phyloP scores from a whole-genome alignment of 2,113 vertebrate species.

The Indicator indicator region DNA sequence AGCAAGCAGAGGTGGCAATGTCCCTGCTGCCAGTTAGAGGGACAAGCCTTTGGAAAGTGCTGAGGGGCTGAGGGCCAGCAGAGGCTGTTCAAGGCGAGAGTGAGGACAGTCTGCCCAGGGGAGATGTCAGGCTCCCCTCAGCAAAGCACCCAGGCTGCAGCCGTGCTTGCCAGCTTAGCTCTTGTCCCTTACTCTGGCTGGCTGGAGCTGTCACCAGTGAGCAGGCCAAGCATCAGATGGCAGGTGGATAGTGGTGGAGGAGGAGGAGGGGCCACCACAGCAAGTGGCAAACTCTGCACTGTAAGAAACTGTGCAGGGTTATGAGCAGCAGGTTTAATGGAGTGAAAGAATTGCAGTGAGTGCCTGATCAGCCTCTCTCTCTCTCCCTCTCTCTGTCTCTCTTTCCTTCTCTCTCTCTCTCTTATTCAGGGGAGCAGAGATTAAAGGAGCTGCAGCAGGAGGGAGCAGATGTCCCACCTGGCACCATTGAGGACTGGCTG shows the following conservation, averaged over 20 bases:
- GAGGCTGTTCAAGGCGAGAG: background rate
- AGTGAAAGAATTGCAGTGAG: background rate
- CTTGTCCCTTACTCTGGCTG: background rate
- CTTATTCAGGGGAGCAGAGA: conserved; percentile 80
- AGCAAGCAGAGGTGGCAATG: background rate
- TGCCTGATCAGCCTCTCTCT: background rate
- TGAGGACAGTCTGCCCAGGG: rapidly evolving
- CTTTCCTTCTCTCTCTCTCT: background rate
- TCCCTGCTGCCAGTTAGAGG: background rate
- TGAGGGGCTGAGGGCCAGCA: background rate
- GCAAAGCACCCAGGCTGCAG: background rate
- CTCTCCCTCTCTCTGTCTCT: background rate
- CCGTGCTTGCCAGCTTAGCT: background rate
- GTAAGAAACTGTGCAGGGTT: background rate
- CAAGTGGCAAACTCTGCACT: background rate
- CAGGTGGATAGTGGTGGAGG: background rate
- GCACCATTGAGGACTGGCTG: conserved; percentile 87
- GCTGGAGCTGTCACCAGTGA: background rate
- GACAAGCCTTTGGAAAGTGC: rapidly evolving
- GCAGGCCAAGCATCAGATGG: background rate
- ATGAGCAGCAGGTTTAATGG: background rate
- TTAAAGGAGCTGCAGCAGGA: conserved; percentile 75
- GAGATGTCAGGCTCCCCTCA: background rate
- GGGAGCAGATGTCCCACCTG: conserved; percentile 42
- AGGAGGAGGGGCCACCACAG: background rate